A percentile compares a stretch with the other conserved stretches of the same genome.
Evolutionary conservation across 2,113 vertebrate genomes (phyloP).

Genomic region (Phaethornis superciliosus): DNA sequence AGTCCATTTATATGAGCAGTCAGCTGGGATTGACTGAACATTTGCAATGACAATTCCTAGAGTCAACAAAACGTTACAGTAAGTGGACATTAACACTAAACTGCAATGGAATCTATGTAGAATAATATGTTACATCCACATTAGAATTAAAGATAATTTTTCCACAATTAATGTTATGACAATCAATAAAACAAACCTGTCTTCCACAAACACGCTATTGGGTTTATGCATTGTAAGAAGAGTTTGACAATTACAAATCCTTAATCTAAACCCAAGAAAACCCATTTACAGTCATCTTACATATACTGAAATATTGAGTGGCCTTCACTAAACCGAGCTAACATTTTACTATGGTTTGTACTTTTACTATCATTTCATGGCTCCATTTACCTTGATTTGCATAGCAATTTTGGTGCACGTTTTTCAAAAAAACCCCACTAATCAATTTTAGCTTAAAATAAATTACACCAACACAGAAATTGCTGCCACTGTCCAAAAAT

Average conservation of each 20-base stretch:
- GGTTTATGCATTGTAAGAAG: constrained; percentile 62
- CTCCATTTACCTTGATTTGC: constrained; percentile 48
- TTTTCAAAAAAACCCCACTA: background rate
- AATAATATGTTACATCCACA: background rate
- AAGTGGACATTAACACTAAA: background rate
- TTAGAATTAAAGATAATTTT: constrained; percentile 52
- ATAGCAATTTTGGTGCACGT: constrained; percentile 29
- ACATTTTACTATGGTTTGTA: background rate
- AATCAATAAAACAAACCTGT: constrained; percentile 46
- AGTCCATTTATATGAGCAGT: background rate
- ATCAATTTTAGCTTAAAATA: constrained; percentile 70
- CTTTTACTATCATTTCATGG: background rate
- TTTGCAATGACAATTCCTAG: background rate
- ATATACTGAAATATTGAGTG: background rate
- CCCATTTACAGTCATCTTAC: constrained; percentile 8
- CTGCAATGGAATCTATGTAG: background rate
- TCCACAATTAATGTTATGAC: constrained; percentile 51
- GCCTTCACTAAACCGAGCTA: background rate
- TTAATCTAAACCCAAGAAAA: constrained; percentile 31
- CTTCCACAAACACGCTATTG: constrained; percentile 11
- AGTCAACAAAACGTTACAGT: constrained; percentile 26
- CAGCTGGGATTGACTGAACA: background rate
- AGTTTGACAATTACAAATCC: constrained; percentile 43
- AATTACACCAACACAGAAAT: constrained; percentile 42
- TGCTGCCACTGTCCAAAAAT: constrained; percentile 71